Percentiles rank a stretch among this genome's conserved stretches.
phyloP scores from a whole-genome alignment of 2,797 vertebrate species.

The Hydrolagus colliei region DNA sequence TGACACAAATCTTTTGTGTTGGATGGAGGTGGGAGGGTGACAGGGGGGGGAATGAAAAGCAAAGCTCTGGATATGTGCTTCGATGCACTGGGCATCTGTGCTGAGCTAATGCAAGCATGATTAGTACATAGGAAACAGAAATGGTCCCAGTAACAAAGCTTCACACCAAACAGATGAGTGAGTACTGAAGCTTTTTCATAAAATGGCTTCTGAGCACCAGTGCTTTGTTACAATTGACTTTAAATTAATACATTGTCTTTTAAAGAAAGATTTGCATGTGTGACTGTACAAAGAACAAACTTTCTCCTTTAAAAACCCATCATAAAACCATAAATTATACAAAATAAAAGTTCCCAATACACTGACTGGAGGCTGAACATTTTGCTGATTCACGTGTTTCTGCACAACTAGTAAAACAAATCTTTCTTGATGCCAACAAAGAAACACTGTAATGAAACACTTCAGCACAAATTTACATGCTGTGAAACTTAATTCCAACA shows the following conservation, averaged over 20 bases:
- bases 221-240: background rate
- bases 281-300: background rate
- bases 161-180: background rate
- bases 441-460: background rate
- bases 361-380: background rate
- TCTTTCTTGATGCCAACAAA: background rate
- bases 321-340: background rate
- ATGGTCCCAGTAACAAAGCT: background rate
- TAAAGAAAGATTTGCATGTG: background rate
- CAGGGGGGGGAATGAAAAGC: background rate
- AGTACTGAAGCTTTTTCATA: background rate
- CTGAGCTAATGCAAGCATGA: background rate
- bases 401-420: background rate
- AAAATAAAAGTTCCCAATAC: background rate
- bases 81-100: background rate
- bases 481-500: background rate
- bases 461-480: conserved; percentile 7
- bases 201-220: background rate
- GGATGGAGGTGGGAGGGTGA: background rate
- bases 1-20: background rate
- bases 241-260: background rate
- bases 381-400: background rate
- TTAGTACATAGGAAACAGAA: background rate
- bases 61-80: background rate
- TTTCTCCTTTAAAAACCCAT: background rate